Conservation (phyloP, 2,113 vertebrate genomes). For the Acanthochromis polyacanthus region DNA sequence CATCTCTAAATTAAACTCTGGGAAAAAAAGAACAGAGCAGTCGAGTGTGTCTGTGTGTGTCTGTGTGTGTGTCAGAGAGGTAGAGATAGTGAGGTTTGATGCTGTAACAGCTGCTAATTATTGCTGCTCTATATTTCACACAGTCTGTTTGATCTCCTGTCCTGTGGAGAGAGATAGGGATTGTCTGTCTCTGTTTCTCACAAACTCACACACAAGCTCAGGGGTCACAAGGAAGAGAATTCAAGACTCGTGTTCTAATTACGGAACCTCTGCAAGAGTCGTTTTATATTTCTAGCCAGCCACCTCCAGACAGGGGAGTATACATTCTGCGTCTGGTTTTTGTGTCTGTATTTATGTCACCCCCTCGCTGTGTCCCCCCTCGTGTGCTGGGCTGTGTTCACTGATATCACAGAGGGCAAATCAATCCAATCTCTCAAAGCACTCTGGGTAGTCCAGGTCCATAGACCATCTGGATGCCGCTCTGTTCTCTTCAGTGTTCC, state of each 20-base stretch:
- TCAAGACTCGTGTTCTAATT: conserved; percentile 68
- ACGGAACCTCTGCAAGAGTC: conserved; percentile 58
- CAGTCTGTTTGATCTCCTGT: conserved; percentile 85
- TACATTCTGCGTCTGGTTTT: conserved; percentile 55
- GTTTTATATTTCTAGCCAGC: conserved; percentile 54
- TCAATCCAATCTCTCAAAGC: conserved; percentile 81
- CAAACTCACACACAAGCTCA: conserved; percentile 48
- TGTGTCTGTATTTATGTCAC: conserved; percentile 54
- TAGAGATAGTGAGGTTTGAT: conserved; percentile 76
- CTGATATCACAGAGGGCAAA: conserved; percentile 72
- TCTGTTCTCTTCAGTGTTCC: conserved; percentile 64
- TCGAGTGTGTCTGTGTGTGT: conserved; percentile 10
- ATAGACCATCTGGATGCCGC: conserved; percentile 74
- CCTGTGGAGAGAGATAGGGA: conserved; percentile 76
- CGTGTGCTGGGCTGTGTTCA: conserved; percentile 50
- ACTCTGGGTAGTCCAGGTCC: conserved; percentile 71
- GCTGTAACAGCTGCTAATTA: conserved; percentile 87
- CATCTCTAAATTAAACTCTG: conserved; percentile 59
- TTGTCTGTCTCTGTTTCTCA: conserved; percentile 63
- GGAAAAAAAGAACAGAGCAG: conserved; percentile 41
- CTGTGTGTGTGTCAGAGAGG: conserved; percentile 30
- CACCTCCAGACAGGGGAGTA: conserved; percentile 42
- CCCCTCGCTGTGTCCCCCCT: conserved; percentile 29
- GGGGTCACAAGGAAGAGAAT: conserved; percentile 73
- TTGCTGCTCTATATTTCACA: conserved; percentile 84